Base-by-base conservation (phyloP, 2,888 invertebrate species). In the Beris chalybata region DNA sequence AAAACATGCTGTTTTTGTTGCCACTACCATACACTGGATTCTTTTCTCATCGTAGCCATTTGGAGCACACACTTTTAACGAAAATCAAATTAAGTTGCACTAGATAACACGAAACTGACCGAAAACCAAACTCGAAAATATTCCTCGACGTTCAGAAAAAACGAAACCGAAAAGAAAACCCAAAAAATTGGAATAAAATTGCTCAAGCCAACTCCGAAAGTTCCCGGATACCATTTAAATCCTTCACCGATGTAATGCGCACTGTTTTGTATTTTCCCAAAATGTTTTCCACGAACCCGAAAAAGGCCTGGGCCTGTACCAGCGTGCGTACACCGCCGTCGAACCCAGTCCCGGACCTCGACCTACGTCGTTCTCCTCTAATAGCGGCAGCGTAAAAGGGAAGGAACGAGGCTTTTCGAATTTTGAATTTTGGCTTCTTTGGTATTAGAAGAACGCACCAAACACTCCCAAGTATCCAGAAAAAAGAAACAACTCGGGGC, bases 211-310 rank as follows among this genome's bases (percentile, higher is more conserved):
- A 44, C 7, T 12, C 47, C 44, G 59, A 13, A 30, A 22, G 4
- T 12, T 11, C n/a, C 59, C 15, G 4, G 31, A 48, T 32, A 22
- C 31, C 61, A 61, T 43, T 38, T 56, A 63, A 64, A 64, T 64
- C 58, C 59, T 38, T 54, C 64, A 54, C 69, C 66, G 66, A 66
- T 69, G 69, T 58, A 69, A 66, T 66, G 32, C 69, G 54, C 54
- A 69, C 69, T 66, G 66, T 59, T 64, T 53, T 65, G 66, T 66
- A 54, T 53, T 64, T 54, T 65, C 54, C 65, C 64, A 66, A 69
- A 68, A 64, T 59, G 38, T 54, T 58, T 69, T 66, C 68, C 63
- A 44, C 45, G 68, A 65, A 65, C 61, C 61, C 59, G 30, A 54
- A 57, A 58, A 56, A 59, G 68, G 66, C 68, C 68, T 68, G 65